Evolutionary conservation across 2,888 invertebrate species (phyloP), one percentile per base, ranked within the genome.

Genomic region (Micoletzkya japonica): DNA sequence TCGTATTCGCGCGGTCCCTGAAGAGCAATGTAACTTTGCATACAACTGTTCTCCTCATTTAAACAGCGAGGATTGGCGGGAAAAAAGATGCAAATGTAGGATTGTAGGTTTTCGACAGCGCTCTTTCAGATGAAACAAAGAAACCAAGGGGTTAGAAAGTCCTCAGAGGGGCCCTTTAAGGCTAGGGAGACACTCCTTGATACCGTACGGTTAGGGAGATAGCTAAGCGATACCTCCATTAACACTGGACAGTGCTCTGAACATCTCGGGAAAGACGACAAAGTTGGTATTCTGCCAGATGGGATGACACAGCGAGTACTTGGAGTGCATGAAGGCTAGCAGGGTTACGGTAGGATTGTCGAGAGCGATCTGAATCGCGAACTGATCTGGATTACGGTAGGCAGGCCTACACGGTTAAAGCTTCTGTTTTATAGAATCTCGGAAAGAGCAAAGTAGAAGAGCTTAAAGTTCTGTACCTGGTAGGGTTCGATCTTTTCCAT

Each of bases 301-400:
- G 26, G 90, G 90, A 36, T 87, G 88, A 70, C 88, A 88, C 1
- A 90, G 87, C 32, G 89, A 89, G 86, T 93, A 96, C 86, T 94
- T 92, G 86, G 92, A 93, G 57, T 88, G 88, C 49, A 96, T 88
- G 87, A 97, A 97, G 39, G 90, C 90, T 77, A 93, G 88, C 83
- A 95, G 91, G 86, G 94, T 94, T 61, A 91, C 90, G 0, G 95
- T 95, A 0, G 96, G 96, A 57, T 93, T 90, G 87, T 97, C 96
- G 73, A 96, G 91, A 0, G 96, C 94, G 81, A 95, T 87, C 85
- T 73, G 63, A 39, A 63, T 39, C 7, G 49, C 20, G 3, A 4
- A 6, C 26, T 20, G 1, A 26, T 59, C 20, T 30, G 50, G 20
- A 24, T 59, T n/a, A n/a, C n/a, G n/a, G n/a, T n/a, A n/a, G n/a